Percentiles rank a stretch among this genome's conserved stretches.
Conservation (phyloP, 2,113 vertebrate species). For the Ancistrus triradiatus region DNA sequence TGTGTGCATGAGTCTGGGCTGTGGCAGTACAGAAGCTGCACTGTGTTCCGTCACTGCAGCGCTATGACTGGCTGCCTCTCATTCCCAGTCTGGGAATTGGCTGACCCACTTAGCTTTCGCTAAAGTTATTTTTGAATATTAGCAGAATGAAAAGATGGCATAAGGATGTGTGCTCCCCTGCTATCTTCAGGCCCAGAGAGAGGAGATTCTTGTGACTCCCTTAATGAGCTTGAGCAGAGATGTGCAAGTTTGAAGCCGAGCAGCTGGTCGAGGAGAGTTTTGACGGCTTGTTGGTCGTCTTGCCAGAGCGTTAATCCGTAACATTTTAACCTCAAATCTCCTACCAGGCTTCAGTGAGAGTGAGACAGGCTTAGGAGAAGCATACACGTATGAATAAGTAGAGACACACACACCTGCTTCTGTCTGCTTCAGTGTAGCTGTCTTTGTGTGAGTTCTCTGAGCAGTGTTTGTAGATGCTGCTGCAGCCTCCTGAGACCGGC, state of each 20-base stretch:
- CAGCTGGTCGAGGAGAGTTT: neutral
- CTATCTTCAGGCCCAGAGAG: neutral
- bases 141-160: constrained; percentile 55
- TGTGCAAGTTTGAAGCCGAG: no score
- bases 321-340: neutral
- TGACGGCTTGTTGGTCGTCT: neutral
- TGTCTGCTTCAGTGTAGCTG: neutral
- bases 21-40: constrained; percentile 45
- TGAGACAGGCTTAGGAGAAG: neutral
- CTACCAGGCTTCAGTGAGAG: neutral
- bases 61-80: constrained; percentile 47
- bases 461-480: no score
- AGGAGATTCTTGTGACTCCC: neutral
- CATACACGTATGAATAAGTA: no score
- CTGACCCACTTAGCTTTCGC: constrained; percentile 71
- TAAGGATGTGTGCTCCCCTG: constrained; percentile 1
- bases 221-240: neutral
- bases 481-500: no score
- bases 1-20: constrained; percentile 3
- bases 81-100: constrained; percentile 60
- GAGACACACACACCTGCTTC: neutral
- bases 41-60: constrained; percentile 47
- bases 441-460: no score
- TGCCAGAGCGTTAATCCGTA: neutral
- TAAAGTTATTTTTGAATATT: constrained; percentile 72